Evolutionary conservation across 1,140 invertebrate genomes (phyloP).

Genomic region (Eciton burchellii): DNA sequence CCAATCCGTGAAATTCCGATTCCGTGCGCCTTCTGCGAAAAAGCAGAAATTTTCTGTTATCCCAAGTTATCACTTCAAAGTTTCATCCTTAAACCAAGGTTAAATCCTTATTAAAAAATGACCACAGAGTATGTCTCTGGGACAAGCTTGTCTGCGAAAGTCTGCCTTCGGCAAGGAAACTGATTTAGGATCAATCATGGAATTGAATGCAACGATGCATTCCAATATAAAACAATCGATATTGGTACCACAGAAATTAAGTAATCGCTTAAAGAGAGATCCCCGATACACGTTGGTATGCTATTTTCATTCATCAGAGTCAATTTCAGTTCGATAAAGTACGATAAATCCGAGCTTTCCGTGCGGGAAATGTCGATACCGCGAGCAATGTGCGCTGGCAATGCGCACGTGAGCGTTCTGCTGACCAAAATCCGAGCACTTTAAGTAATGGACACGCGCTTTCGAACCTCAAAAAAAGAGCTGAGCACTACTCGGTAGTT

Average conservation of each 20-base stretch:
- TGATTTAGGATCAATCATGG: background rate
- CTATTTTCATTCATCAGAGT: constrained; percentile 22
- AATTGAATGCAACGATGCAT: background rate
- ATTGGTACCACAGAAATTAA: no score
- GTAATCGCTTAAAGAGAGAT: background rate
- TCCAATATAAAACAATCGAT: no score
- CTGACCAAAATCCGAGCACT: background rate
- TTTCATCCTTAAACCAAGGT: no score
- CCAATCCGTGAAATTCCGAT: background rate
- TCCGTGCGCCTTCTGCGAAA: background rate
- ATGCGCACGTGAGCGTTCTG: constrained; percentile 5
- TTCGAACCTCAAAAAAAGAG: constrained; percentile 12
- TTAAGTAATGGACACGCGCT: constrained; percentile 6
- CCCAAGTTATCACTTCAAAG: background rate
- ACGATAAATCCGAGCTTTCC: constrained; percentile 23
- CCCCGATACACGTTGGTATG: background rate
- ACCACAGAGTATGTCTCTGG: background rate
- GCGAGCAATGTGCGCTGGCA: no score
- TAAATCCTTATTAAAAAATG: background rate
- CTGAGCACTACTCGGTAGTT: background rate
- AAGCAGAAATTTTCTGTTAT: background rate
- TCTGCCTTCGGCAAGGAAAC: background rate
- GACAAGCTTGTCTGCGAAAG: background rate
- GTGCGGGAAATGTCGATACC: background rate
- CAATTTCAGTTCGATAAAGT: constrained; percentile 9